A percentile compares a stretch with the other conserved stretches of the same genome.
Evolutionary conservation across 2,113 vertebrate species (phyloP).

Genomic region (Craseonycteris thonglongyai): DNA sequence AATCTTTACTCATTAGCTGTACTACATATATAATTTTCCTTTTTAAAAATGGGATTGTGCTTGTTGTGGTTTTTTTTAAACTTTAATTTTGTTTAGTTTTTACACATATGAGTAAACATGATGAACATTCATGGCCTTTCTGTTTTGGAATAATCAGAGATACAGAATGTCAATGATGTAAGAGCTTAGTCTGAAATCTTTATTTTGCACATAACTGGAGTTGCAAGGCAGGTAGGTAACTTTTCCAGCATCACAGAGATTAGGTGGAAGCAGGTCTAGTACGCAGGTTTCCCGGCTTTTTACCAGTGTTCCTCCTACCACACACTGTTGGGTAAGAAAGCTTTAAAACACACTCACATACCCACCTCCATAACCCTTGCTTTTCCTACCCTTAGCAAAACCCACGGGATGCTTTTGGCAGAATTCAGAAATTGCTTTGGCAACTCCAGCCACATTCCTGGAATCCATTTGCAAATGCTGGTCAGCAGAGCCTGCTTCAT

Average conservation of each 20-base stretch:
- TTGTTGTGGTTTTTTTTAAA: not conserved
- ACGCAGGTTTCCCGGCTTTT: not conserved
- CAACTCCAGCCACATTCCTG: constrained; percentile 43
- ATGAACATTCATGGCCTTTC: not conserved
- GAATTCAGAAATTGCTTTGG: constrained; percentile 8
- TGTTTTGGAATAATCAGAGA: not conserved
- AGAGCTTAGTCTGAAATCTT: not conserved
- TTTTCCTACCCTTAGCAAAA: not conserved
- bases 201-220: not conserved
- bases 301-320: not conserved
- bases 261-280: not conserved
- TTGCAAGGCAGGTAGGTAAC: not conserved
- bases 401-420: constrained; percentile 9
- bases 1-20: not conserved
- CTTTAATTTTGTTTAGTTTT: not conserved
- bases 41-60: not conserved
- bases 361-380: not conserved
- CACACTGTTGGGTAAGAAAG: not conserved
- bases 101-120: not conserved
- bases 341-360: not conserved
- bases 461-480: constrained; percentile 54
- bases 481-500: not conserved
- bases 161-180: not conserved
- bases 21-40: not conserved
- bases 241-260: not conserved